Percentiles rank a stretch among this genome's conserved stretches.
Evolutionary conservation across 2,113 vertebrate genomes (phyloP).

Genomic region (Channa maculata): DNA sequence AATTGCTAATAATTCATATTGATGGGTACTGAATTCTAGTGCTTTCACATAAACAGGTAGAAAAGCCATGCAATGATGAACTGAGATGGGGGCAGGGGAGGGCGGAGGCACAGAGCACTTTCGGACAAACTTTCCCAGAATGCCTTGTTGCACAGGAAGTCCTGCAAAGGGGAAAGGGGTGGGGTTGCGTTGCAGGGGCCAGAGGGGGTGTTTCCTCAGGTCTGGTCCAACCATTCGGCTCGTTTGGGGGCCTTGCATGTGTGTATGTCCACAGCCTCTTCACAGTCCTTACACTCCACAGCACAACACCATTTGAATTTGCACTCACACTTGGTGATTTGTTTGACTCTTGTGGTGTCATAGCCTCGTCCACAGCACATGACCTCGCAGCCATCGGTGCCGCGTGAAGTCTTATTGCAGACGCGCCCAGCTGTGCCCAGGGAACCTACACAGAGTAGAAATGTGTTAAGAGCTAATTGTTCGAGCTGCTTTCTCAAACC

Average conservation of each 20-base stretch:
- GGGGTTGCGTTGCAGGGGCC: constrained; percentile 70
- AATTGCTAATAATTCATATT: constrained; percentile 79
- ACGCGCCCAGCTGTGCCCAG: constrained; percentile 94
- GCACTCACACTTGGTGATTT: constrained; percentile 95
- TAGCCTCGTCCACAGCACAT: constrained; percentile 99
- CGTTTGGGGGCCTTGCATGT: constrained; percentile 97
- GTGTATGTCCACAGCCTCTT: constrained; percentile 95
- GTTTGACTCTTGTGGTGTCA: constrained; percentile 92
- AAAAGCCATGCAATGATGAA: constrained; percentile 90
- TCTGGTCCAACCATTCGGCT: constrained; percentile 95
- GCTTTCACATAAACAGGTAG: constrained; percentile 87
- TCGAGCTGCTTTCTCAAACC: background rate
- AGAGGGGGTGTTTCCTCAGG: constrained; percentile 82
- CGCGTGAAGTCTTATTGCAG: constrained; percentile 92
- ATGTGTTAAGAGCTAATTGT: background rate
- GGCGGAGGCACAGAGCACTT: constrained; percentile 68
- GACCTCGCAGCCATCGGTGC: constrained; percentile 96
- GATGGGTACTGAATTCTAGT: constrained; percentile 83
- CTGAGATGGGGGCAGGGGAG: constrained; percentile 53
- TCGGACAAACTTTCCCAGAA: constrained; percentile 88
- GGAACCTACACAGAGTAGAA: constrained; percentile 85
- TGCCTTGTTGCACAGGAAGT: constrained; percentile 77
- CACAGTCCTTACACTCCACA: constrained; percentile 96
- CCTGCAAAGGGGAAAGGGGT: constrained; percentile 71
- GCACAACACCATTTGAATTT: constrained; percentile 98